These are phyloP conservation scores for Gallinago stenura DNA, from an alignment of 2,797 vertebrate species.

Conservation along the genomic window DNA sequence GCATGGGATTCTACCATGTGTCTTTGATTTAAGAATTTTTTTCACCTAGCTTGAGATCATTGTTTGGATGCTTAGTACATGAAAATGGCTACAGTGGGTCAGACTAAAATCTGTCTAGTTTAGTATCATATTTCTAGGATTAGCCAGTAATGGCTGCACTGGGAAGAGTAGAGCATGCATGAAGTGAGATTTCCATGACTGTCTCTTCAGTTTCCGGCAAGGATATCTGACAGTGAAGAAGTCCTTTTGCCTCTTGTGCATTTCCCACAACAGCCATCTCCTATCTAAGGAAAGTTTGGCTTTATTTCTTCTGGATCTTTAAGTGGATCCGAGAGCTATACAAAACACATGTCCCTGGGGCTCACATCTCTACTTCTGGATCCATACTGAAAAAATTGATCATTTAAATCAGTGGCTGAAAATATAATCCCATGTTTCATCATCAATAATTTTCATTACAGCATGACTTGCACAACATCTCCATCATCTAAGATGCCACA, in stretches of 20 bases:
- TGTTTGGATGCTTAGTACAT: neutral
- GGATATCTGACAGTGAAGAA: neutral
- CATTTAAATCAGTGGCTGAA: neutral
- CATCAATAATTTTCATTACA: neutral
- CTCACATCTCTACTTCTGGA: neutral
- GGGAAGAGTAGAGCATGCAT: neutral
- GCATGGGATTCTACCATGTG: neutral
- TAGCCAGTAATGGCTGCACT: neutral
- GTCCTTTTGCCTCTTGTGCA: neutral
- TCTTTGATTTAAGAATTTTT: neutral
- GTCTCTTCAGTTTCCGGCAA: slow-evolving; percentile 20
- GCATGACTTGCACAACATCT: neutral
- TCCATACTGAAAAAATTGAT: neutral
- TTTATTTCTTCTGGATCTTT: neutral
- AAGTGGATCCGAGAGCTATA: neutral
- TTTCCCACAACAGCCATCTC: neutral
- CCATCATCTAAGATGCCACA: neutral
- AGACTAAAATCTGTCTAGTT: neutral
- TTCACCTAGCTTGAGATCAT: neutral
- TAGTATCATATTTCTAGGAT: neutral
- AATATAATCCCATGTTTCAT: neutral
- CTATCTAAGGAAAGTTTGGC: neutral
- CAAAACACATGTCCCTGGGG: neutral
- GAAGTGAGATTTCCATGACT: slow-evolving; percentile 10
- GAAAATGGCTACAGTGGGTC: neutral